A percentile compares a stretch with the other conserved stretches of the same genome.
phyloP scores from a whole-genome alignment of 2,888 invertebrate species.

The Pristionchus mayeri region DNA sequence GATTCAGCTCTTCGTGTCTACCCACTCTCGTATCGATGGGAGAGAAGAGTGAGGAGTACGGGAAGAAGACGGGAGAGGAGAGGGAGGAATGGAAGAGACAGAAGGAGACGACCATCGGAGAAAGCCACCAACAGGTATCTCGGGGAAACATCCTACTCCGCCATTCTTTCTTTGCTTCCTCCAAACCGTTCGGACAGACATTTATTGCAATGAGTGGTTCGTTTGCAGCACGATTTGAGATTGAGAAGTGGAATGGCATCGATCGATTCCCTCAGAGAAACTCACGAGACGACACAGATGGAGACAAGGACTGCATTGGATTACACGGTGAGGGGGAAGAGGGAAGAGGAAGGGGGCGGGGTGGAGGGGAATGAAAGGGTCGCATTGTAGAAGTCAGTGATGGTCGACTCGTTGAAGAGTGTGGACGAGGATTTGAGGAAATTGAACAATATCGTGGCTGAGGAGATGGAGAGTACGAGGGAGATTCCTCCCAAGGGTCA shows the following conservation, averaged over 20 bases:
- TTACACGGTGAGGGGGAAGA: background rate
- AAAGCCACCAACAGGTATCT: background rate
- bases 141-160: too few relatives aligned
- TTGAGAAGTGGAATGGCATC: background rate
- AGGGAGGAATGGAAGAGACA: background rate
- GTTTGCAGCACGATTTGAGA: background rate
- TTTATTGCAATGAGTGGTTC: background rate
- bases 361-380: too few relatives aligned
- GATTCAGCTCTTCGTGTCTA: background rate
- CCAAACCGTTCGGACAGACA: background rate
- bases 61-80: background rate
- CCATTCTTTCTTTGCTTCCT: too few relatives aligned
- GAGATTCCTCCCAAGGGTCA: slow-evolving; percentile 29
- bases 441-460: background rate
- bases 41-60: background rate
- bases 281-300: background rate
- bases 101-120: background rate
- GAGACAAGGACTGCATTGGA: background rate
- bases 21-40: background rate
- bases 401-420: background rate
- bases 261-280: background rate
- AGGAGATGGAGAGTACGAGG: background rate
- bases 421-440: slow-evolving; percentile 26
- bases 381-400: background rate
- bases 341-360: background rate